Conservation (phyloP, 2,888 invertebrate genomes). For the Oegoconia quadripuncta region DNA sequence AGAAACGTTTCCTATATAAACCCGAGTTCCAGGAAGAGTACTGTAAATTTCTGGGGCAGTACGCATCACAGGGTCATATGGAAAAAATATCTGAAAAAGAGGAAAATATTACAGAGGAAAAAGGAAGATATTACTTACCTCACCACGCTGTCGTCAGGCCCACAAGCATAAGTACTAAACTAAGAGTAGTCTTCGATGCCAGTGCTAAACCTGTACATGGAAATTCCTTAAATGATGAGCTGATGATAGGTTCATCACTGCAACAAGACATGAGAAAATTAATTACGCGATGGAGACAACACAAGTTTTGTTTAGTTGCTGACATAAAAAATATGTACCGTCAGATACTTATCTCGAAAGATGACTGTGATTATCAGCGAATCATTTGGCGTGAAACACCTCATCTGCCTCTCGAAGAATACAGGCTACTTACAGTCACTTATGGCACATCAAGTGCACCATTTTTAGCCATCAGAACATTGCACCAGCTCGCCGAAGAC, state of each 20-base stretch:
- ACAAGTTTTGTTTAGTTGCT: slow-evolving; percentile 17
- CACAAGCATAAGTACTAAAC: slow-evolving; percentile 18
- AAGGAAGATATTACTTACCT: slow-evolving; percentile 19
- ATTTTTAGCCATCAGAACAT: slow-evolving; percentile 3
- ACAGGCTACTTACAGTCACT: slow-evolving; percentile 4
- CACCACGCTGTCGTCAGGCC: slow-evolving; percentile 21
- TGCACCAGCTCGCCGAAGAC: slow-evolving; percentile 8
- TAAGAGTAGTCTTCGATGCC: slow-evolving; percentile 23
- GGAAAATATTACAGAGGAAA: no score
- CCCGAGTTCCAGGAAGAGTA: slow-evolving; percentile 20
- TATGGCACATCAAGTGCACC: slow-evolving; percentile 6
- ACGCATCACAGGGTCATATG: slow-evolving; percentile 21
- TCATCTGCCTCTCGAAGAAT: slow-evolving; percentile 10
- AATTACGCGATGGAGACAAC: slow-evolving; percentile 18
- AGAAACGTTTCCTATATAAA: slow-evolving; percentile 17
- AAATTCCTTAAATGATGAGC: slow-evolving; percentile 17
- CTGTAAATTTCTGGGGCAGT: slow-evolving; percentile 19
- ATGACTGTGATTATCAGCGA: slow-evolving; percentile 19
- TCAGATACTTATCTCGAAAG: slow-evolving; percentile 12
- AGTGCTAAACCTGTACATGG: slow-evolving; percentile 18
- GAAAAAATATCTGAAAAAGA: slow-evolving; percentile 18
- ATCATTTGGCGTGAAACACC: slow-evolving; percentile 12
- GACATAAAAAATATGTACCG: slow-evolving; percentile 22
- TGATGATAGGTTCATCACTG: slow-evolving; percentile 7
- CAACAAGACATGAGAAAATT: slow-evolving; percentile 20